phyloP scores from a whole-genome alignment of 2,888 invertebrate genomes.

The Tetranychus piercei region DNA sequence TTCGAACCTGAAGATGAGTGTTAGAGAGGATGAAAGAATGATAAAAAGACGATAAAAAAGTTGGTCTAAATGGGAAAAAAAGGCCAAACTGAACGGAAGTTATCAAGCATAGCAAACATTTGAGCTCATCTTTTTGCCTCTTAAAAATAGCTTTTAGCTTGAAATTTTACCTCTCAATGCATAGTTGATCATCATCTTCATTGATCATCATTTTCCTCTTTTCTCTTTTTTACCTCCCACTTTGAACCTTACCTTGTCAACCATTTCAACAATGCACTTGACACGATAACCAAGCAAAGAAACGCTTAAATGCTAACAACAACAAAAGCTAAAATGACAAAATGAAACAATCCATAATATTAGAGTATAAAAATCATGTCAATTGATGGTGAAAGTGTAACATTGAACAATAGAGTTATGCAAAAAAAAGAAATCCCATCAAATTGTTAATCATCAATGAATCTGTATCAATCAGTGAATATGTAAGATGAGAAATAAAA shows the following conservation, averaged over 20 bases:
- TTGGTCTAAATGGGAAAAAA: neutral
- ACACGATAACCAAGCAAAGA: neutral
- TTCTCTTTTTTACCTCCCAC: neutral
- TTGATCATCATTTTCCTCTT: neutral
- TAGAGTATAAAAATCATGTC: neutral
- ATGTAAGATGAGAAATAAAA: too few relatives aligned
- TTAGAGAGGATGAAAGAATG: neutral
- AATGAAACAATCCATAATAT: too few relatives aligned
- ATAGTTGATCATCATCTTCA: neutral
- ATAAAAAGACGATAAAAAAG: neutral
- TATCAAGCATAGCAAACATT: neutral
- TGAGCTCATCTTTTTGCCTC: neutral
- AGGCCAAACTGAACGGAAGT: neutral
- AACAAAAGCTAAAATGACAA: neutral
- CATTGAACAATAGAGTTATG: neutral
- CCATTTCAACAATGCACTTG: neutral
- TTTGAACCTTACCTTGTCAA: neutral
- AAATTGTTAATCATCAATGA: too few relatives aligned
- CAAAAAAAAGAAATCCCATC: neutral
- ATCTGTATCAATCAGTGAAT: too few relatives aligned
- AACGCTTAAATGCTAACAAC: neutral
- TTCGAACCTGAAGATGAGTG: too few relatives aligned
- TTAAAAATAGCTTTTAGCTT: neutral
- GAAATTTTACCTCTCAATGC: neutral
- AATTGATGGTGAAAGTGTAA: neutral